Conservation (phyloP, 2,888 invertebrate genomes). For the Metellina segmentata region DNA sequence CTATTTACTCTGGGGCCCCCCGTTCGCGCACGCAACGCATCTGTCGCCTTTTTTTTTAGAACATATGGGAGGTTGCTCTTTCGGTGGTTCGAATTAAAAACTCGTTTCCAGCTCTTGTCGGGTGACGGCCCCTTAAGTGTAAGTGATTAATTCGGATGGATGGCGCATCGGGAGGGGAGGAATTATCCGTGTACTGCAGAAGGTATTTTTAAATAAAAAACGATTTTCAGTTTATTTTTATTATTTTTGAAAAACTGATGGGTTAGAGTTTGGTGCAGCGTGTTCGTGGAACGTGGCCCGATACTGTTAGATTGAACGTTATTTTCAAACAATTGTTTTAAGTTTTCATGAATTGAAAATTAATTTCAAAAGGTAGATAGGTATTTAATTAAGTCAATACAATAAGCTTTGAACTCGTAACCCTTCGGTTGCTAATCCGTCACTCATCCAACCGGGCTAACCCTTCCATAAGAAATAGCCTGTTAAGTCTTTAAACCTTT, state of each 20-base stretch:
- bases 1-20: conserved; percentile 34
- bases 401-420: no score
- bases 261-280: neutral
- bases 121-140: no score
- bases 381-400: no score
- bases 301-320: no score
- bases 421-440: no score
- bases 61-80: conserved; percentile 67
- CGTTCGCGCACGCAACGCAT: conserved; percentile 53
- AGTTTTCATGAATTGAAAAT: no score
- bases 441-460: no score
- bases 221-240: neutral
- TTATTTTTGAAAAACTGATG: neutral
- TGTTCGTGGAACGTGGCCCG: no score
- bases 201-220: neutral
- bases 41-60: conserved; percentile 60
- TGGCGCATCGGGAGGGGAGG: neutral
- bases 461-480: no score
- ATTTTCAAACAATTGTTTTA: no score
- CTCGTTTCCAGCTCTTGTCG: neutral
- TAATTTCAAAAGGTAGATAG: no score
- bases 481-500: no score
- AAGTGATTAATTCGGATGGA: conserved; percentile 26
- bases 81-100: conserved; percentile 48
- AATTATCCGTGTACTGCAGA: neutral